phyloP scores from a whole-genome alignment of 2,797 vertebrate genomes.

The Anniella stebbinsi region DNA sequence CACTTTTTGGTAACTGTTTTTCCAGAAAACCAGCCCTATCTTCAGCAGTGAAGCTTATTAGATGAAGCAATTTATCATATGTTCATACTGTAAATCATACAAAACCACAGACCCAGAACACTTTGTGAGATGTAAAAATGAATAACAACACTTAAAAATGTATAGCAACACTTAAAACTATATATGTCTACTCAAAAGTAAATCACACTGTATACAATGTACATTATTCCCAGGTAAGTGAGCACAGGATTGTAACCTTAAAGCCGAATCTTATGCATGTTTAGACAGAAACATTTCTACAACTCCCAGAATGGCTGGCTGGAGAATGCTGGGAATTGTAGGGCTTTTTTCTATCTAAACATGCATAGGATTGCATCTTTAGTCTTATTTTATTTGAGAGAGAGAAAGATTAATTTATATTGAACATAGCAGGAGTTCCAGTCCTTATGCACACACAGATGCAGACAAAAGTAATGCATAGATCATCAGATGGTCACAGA shows the following conservation, averaged over 20 bases:
- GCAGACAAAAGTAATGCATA: not conserved
- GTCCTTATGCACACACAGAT: not conserved
- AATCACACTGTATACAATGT: too few species aligned
- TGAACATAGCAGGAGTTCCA: not conserved
- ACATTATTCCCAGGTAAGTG: not conserved
- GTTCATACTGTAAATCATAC: not conserved
- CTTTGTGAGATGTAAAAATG: not conserved
- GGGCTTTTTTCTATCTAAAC: too few species aligned
- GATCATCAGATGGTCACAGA: not conserved
- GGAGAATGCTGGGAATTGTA: too few species aligned
- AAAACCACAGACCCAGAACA: not conserved
- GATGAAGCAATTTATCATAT: not conserved
- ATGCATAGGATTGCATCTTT: not conserved
- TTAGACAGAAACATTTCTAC: too few species aligned
- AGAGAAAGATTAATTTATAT: not conserved
- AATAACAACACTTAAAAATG: not conserved
- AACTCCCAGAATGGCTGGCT: too few species aligned
- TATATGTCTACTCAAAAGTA: not conserved
- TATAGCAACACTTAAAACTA: not conserved
- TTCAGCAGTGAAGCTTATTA: slow-evolving; percentile 36
- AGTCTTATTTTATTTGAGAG: not conserved
- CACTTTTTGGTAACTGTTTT: slow-evolving; percentile 47
- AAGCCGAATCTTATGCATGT: too few species aligned
- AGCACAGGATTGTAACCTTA: too few species aligned
- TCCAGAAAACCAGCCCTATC: not conserved